Base-by-base conservation (phyloP, 2,888 invertebrate genomes). In the Brenthis hecate region DNA sequence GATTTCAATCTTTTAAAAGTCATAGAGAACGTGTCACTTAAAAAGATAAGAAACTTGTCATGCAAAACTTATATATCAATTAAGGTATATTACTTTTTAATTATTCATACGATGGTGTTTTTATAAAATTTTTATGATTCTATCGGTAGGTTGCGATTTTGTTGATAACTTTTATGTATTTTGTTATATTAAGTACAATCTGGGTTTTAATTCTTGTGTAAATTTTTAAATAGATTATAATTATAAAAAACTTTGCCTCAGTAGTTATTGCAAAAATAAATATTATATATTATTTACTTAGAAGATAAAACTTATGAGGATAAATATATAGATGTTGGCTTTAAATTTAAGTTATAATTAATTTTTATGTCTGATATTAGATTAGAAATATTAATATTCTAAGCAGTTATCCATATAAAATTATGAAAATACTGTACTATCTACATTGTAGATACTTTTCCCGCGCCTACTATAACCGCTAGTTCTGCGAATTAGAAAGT, bases 401-500 rank as follows among this genome's bases (percentile, higher is more conserved):
- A 43, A 43, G 36, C 36, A 43, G 8, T 3, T 43, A 43, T 43
- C 11, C 36, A 8, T 11, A 43, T 43, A 43, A 43, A 43, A 43
- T 11, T 43, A 11, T 43, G 36, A 43, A 43, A 36, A 43, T 2
- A 43, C 36, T 1, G 36, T 43, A 11, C n/a, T 32, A 50, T 11
- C n/a, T 28, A 43, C 36, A 36, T 6, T 8, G 36, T 36, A 36
- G 36, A 19, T 56, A 60, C 47, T 51, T 36, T 56, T 60, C 70
- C 50, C 47, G 57, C 57, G 51, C 13, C 61, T 13, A 50, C 51
- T 48, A 70, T 65, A 23, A 53, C 58, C 56, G 51, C 65, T 68
- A 68, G 65, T 68, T 70, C 53, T 68, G 65, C 54, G 65, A 68
- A 68, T 61, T 71, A 68, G 70, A 71, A 71, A 71, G 65, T 71